phyloP scores from a whole-genome alignment of 2,113 vertebrate genomes.

The Alligator sinensis region DNA sequence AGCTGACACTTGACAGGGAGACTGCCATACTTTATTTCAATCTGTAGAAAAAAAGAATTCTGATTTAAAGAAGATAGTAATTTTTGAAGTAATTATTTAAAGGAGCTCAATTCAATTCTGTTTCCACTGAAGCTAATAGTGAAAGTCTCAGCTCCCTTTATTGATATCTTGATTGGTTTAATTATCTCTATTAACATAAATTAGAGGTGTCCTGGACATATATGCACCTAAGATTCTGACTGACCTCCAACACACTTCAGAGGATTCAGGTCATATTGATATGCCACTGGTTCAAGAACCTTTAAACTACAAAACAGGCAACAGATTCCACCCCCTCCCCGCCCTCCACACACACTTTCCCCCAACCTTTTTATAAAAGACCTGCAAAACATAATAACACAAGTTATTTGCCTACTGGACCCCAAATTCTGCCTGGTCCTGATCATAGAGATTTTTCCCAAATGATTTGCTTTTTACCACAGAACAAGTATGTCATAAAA shows the following conservation, averaged over 20 bases:
- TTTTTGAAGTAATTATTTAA: not conserved
- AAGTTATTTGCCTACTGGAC: not conserved
- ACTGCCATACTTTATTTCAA: not conserved
- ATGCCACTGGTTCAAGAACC: not conserved
- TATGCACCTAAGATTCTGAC: not conserved
- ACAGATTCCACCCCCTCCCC: not conserved
- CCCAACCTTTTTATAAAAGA: not conserved
- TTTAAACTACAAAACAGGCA: slow-evolving; percentile 16
- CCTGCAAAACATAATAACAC: slow-evolving; percentile 9
- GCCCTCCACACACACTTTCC: slow-evolving; percentile 2
- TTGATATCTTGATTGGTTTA: not conserved
- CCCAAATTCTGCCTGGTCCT: slow-evolving; percentile 47
- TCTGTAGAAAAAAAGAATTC: not conserved
- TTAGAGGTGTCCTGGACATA: not conserved
- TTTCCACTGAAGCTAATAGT: not conserved
- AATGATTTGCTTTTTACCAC: slow-evolving; percentile 32
- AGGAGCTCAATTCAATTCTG: not conserved
- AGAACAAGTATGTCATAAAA: slow-evolving; percentile 5
- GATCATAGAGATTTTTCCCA: slow-evolving; percentile 31
- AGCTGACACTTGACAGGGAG: too few relatives aligned
- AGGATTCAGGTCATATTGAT: not conserved
- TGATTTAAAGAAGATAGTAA: not conserved
- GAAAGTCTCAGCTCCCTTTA: not conserved
- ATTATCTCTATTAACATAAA: not conserved
- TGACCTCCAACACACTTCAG: not conserved